These are phyloP conservation scores for Nomada ferruginata DNA, from an alignment of 2,888 invertebrate genomes.

Conservation along the genomic window DNA sequence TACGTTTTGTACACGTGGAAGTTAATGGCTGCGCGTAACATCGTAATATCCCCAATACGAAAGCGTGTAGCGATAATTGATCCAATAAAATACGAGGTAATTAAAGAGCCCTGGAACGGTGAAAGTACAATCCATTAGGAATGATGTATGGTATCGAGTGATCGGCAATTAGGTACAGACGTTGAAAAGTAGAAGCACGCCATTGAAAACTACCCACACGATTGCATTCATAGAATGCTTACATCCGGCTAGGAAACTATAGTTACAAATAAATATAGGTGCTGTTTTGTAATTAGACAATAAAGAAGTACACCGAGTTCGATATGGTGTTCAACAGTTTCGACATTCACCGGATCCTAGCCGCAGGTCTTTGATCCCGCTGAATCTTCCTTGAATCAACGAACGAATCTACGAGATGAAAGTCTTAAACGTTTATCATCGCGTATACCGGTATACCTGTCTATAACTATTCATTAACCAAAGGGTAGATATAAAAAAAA, in stretches of 20 bases:
- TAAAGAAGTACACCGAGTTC: neutral
- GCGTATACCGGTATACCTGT: neutral
- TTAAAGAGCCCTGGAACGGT: slow-evolving; percentile 27
- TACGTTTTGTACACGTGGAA: neutral
- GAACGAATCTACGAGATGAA: too few species aligned
- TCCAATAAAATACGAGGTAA: slow-evolving; percentile 30
- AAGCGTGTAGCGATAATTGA: slow-evolving; percentile 24
- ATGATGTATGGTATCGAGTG: slow-evolving; percentile 24
- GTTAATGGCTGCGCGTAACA: slow-evolving; percentile 16
- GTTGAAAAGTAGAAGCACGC: slow-evolving; percentile 27
- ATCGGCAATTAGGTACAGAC: slow-evolving; percentile 25
- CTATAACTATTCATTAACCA: slow-evolving; percentile 6
- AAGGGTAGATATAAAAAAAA: neutral
- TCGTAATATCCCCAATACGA: slow-evolving; percentile 19
- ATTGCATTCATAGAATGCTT: slow-evolving; percentile 8
- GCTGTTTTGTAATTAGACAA: neutral
- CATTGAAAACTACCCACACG: slow-evolving; percentile 38
- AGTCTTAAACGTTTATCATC: neutral
- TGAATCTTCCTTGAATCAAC: neutral
- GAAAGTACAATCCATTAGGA: slow-evolving; percentile 40
- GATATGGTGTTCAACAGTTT: neutral
- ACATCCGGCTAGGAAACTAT: neutral
- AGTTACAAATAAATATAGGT: too few species aligned
- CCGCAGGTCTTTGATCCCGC: neutral
- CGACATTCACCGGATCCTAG: neutral